phyloP scores from a whole-genome alignment of 64 coral and sea anemone species.

The Montipora sp. region DNA sequence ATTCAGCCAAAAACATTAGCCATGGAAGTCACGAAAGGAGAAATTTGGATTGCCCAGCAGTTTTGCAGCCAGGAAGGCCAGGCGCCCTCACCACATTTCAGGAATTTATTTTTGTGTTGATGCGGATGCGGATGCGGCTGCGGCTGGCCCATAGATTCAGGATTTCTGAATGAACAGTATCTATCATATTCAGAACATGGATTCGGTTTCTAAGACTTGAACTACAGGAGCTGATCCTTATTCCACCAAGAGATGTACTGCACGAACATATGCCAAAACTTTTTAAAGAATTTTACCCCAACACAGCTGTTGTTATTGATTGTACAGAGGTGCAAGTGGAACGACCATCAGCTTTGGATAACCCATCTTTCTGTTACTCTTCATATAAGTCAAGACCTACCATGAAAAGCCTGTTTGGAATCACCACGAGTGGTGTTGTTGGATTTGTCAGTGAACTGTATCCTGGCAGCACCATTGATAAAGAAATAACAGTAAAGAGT shows the following conservation, averaged over 20 bases:
- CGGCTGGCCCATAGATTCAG: too few relatives aligned
- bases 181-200: too few relatives aligned
- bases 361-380: slow-evolving; percentile 57
- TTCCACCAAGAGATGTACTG: too few relatives aligned
- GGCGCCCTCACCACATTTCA: too few relatives aligned
- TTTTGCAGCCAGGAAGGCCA: too few relatives aligned
- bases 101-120: too few relatives aligned
- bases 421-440: slow-evolving; percentile 66
- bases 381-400: slow-evolving; percentile 43
- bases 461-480: slow-evolving; percentile 57
- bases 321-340: slow-evolving; percentile 65
- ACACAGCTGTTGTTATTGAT: slow-evolving; percentile 65
- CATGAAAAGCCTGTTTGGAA: slow-evolving; percentile 63
- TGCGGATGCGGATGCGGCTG: too few relatives aligned
- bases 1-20: slow-evolving; percentile 37
- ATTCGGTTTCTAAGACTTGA: too few relatives aligned
- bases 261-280: slow-evolving; percentile 32
- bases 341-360: slow-evolving; percentile 43
- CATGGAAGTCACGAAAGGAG: background rate
- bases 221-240: too few relatives aligned
- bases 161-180: too few relatives aligned
- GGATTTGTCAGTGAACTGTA: slow-evolving; percentile 60
- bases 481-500: slow-evolving; percentile 40
- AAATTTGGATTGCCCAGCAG: background rate
- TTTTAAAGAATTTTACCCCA: slow-evolving; percentile 48